A percentile compares a stretch with the other conserved stretches of the same genome.
Conservation (phyloP, 2,797 vertebrate species). For the Harpagifer antarcticus region DNA sequence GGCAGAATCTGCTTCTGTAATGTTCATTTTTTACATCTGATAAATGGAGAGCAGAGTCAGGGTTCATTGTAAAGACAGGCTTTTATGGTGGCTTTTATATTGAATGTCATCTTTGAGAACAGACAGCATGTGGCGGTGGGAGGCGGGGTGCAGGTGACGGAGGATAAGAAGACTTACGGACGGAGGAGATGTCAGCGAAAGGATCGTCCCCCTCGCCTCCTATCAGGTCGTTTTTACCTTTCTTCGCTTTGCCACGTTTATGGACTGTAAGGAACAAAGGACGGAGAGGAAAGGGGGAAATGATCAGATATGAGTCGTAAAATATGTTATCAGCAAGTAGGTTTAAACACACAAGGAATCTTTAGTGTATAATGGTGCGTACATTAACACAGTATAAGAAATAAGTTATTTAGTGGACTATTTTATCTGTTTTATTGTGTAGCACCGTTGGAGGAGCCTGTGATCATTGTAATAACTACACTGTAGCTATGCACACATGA, state of each 20-base stretch:
- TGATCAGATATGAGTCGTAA: not conserved
- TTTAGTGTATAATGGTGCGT: too few species aligned
- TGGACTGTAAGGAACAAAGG: constrained; percentile 83
- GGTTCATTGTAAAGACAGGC: constrained; percentile 7
- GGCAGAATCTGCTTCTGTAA: not conserved
- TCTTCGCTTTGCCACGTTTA: constrained; percentile 93
- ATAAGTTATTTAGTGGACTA: too few species aligned
- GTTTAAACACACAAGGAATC: too few species aligned
- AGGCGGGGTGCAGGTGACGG: constrained; percentile 31
- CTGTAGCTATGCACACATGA: too few species aligned
- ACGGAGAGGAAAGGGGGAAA: constrained; percentile 4
- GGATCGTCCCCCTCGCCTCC: constrained; percentile 94
- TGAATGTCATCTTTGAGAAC: constrained; percentile 46
- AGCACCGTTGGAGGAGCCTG: too few species aligned
- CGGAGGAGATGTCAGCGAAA: constrained; percentile 93
- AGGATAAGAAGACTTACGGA: constrained; percentile 85
- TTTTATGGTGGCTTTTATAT: constrained; percentile 38
- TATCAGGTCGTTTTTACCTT: constrained; percentile 94
- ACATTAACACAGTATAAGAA: too few species aligned
- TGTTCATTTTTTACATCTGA: constrained; percentile 19
- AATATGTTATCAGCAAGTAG: not conserved
- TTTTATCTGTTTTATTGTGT: too few species aligned
- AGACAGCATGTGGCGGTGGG: constrained; percentile 39
- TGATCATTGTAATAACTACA: too few species aligned
- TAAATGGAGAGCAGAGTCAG: constrained; percentile 32